These are phyloP conservation scores for Colistium nudipinnis DNA, from an alignment of 2,113 vertebrate species.

Conservation along the genomic window DNA sequence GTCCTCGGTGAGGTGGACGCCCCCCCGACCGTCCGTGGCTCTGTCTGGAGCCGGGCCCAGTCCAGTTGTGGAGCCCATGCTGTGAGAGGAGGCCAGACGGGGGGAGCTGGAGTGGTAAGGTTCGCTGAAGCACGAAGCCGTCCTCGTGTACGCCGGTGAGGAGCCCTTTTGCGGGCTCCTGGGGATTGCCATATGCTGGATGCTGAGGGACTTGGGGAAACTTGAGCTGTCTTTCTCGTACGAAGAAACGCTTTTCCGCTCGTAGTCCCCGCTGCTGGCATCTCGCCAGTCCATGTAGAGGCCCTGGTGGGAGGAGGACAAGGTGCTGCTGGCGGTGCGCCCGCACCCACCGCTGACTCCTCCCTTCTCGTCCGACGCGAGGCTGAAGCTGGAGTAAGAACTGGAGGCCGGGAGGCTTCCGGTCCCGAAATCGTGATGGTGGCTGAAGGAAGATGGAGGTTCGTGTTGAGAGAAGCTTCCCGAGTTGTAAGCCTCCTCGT, in stretches of 20 bases:
- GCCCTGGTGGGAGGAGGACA: constrained; percentile 91
- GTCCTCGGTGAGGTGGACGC: constrained; percentile 81
- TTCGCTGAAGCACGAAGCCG: constrained; percentile 88
- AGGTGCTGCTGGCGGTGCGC: constrained; percentile 82
- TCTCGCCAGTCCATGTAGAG: constrained; percentile 89
- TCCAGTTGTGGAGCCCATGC: constrained; percentile 79
- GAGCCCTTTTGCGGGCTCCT: constrained; percentile 82
- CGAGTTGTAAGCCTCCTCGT: constrained; percentile 87
- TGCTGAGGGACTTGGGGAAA: constrained; percentile 85
- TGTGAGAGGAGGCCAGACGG: constrained; percentile 83
- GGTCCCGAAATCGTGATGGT: constrained; percentile 82
- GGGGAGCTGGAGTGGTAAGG: constrained; percentile 85
- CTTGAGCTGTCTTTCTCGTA: constrained; percentile 84
- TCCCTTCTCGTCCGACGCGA: constrained; percentile 90
- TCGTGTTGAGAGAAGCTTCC: constrained; percentile 85
- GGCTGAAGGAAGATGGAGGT: constrained; percentile 77
- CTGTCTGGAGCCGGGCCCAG: constrained; percentile 49
- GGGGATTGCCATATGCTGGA: constrained; percentile 84
- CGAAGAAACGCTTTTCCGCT: constrained; percentile 81
- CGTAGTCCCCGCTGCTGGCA: constrained; percentile 81
- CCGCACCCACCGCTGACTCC: constrained; percentile 77
- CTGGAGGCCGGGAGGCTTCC: constrained; percentile 88
- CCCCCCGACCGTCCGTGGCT: constrained; percentile 37
- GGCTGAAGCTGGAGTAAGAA: constrained; percentile 94
- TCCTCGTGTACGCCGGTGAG: constrained; percentile 83